Evolutionary conservation across 2,888 invertebrate species (phyloP), one percentile per base, ranked within the genome.

Genomic region (Ennomos fuscantarius): DNA sequence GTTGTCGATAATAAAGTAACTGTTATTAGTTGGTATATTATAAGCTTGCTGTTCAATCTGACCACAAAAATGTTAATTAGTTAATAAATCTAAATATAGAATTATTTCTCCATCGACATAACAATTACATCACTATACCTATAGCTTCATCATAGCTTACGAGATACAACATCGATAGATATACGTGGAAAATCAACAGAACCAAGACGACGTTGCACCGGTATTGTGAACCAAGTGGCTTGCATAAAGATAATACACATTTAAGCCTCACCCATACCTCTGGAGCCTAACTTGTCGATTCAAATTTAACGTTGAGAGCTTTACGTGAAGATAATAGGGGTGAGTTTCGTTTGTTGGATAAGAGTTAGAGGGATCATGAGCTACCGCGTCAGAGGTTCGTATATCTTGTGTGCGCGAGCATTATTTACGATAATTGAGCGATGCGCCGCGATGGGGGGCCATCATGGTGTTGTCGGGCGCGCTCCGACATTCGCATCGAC

Each of bases 391-490:
- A 74, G 81, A 79, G 85, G 84, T 82, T 84, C 88, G 90, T 90
- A 90, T 91, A 90, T 92, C 90, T 91, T 90, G 84, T 89, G 89
- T 90, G 90, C 71, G 89, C 88, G 89, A 90, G 92, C 91, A 92
- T 92, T 92, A 92, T 92, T 92, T 92, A 92, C 92, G 91, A 92
- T 92, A 92, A 92, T 92, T 92, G 92, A 91, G 92, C 91, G 92
- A 92, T 90, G 90, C 87, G 86, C 88, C 91, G 82, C 91, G 85
- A 91, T 90, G 90, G 92, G 91, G 91, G 92, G 91, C 87, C 92
- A 88, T 91, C 92, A 89, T 79, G 84, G 88, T 88, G 91, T 89
- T 87, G 91, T 91, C 89, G 88, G 81, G 81, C 87, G 87, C 86
- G 83, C 86, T 78, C 86, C 81, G 89, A 92, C 91, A 90, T 91